Evolutionary conservation across 2,888 invertebrate species (phyloP).

Genomic region (Drosophila hamatofila): DNA sequence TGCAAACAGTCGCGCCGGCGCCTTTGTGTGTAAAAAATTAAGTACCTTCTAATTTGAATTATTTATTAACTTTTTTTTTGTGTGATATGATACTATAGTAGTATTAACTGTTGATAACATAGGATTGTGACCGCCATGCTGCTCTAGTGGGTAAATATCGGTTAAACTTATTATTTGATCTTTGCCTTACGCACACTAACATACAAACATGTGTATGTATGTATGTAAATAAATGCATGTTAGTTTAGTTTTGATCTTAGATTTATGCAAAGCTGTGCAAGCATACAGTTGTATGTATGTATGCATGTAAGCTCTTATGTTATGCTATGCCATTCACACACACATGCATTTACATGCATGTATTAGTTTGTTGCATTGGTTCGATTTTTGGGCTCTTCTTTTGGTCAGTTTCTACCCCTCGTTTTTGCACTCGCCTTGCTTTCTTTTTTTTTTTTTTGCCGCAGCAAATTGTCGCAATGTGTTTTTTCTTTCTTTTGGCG

Average conservation of each 20-base stretch:
- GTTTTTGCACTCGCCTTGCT: conserved; percentile 37
- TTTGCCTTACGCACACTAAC: too few species aligned
- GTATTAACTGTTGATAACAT: background rate
- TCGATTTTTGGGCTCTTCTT: conserved; percentile 14
- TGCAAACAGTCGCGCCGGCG: conserved; percentile 64
- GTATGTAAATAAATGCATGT: background rate
- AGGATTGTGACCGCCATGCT: background rate
- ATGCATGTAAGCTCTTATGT: background rate
- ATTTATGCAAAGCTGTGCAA: background rate
- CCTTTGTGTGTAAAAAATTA: conserved; percentile 24
- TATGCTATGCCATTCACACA: conserved; percentile 1
- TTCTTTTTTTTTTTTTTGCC: conserved; percentile 69
- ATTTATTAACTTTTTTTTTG: background rate
- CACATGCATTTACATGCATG: background rate
- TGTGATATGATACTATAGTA: background rate
- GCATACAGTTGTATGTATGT: background rate
- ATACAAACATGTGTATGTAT: background rate
- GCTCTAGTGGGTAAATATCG: background rate
- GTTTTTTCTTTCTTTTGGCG: conserved; percentile 58
- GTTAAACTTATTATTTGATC: background rate
- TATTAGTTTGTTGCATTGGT: conserved; percentile 3
- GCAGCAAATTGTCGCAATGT: conserved; percentile 75
- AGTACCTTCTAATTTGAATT: conserved; percentile 10
- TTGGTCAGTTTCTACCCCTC: conserved; percentile 33
- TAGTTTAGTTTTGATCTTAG: background rate